These are phyloP conservation scores for Tapirus terrestris DNA, from an alignment of 2,113 vertebrate species.

Conservation along the genomic window DNA sequence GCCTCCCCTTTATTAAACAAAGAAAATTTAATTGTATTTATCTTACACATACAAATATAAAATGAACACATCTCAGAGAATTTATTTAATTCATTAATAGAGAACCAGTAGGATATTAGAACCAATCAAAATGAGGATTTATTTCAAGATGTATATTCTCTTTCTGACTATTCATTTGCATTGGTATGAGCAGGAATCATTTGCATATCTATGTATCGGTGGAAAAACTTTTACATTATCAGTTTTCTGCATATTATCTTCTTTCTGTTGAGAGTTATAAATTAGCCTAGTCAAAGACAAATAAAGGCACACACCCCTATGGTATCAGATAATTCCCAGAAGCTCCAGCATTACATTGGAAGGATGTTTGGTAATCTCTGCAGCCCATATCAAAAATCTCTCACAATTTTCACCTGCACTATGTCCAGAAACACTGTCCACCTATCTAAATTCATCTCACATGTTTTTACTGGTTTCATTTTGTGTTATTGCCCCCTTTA, in stretches of 20 bases:
- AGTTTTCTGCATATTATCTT: background rate
- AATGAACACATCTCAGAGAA: background rate
- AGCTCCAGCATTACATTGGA: background rate
- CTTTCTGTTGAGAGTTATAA: background rate
- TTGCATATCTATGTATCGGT: background rate
- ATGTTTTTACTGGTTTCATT: background rate
- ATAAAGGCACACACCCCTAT: background rate
- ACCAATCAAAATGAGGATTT: background rate
- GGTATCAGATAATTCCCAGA: background rate
- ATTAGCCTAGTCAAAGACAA: background rate
- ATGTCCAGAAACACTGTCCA: background rate
- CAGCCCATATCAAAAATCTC: background rate
- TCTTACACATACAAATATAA: background rate
- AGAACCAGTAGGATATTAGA: background rate
- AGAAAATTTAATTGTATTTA: slow-evolving; percentile 21
- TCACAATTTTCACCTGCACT: background rate
- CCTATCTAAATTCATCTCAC: background rate
- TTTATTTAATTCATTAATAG: background rate
- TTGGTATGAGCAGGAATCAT: background rate
- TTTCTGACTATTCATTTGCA: background rate
- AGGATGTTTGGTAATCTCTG: background rate
- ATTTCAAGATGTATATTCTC: background rate
- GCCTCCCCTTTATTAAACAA: background rate
- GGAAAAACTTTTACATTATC: background rate
- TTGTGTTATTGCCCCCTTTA: background rate